Conservation (phyloP, 2,888 invertebrate genomes). For the Xanthia togata region DNA sequence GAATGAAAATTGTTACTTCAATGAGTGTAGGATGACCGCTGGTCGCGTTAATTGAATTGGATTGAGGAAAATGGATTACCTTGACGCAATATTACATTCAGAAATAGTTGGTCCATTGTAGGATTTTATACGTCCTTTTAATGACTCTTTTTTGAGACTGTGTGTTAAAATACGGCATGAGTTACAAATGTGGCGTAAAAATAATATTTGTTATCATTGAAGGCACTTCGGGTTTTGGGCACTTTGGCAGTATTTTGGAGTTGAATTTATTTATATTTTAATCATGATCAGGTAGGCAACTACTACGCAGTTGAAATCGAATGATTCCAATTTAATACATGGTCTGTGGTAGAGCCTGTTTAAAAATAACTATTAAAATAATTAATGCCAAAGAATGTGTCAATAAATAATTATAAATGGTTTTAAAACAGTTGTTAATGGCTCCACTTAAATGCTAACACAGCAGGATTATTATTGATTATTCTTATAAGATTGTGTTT, state of each 20-base stretch:
- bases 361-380: neutral
- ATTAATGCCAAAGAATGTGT: neutral
- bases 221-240: neutral
- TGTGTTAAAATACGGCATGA: neutral
- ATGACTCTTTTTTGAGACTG: neutral
- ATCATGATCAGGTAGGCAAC: neutral
- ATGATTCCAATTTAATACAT: neutral
- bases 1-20: conserved; percentile 34
- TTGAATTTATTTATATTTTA: neutral
- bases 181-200: neutral
- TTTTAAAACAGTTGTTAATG: conserved; percentile 17
- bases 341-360: neutral
- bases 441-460: conserved; percentile 9
- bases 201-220: neutral
- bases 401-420: conserved; percentile 14
- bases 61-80: conserved; percentile 23
- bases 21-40: conserved; percentile 39
- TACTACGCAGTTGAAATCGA: conserved; percentile 2
- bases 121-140: neutral
- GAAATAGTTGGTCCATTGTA: neutral
- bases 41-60: conserved; percentile 27
- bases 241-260: neutral
- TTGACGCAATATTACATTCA: neutral
- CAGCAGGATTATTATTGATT: conserved; percentile 7
- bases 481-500: neutral